Base-by-base conservation (phyloP, 2,888 invertebrate genomes). In the Zeuzera pyrina region DNA sequence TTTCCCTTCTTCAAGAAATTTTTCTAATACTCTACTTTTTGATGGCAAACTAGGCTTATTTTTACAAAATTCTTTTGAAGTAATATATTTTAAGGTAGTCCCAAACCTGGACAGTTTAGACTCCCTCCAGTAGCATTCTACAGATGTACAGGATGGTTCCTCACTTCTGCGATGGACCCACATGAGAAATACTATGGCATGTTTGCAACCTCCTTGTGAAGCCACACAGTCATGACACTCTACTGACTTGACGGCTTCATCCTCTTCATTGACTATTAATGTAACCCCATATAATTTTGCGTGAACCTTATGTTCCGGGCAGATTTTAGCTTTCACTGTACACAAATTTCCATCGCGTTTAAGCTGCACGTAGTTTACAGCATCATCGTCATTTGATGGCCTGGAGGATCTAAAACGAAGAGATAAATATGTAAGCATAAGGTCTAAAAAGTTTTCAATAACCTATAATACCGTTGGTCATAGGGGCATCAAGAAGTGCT, bases 141-240 rank as follows among this genome's bases (percentile, higher is more conserved):
- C 21, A 1, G 33, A 14, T 12, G 54, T 58, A 22, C 47, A 48
- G 0, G 59, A 47, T 10, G 52, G 57, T 5, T 62, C 53, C 13
- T 61, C 57, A 41, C 57, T 59, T 3, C 57, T 15, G 1, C 57
- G 38, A 42, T 57, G 55, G 3, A 51, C 32, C 56, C 56, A 57
- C 55, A 58, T 50, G 0, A 58, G 12, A 6, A 56, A 48, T 3
- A 57, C 57, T 22, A 58, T 32, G 1, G 54, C 48, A 41, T 58
- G 57, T 31, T 62, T 57, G 24, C 58, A 59, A 1, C 53, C 54
- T 3, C 53, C 55, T 23, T 42, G 26, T 1, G 47, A 34, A 34
- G 50, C 55, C 1, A 37, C 41, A 41, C 56, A 57, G n/a, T 53
- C 49, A 16, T 51, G 34, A 15, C 56, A 55, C 33, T 49, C 2